A percentile compares a stretch with the other conserved stretches of the same genome.
These are phyloP conservation scores for Emydoidea blandingii DNA, from an alignment of 2,797 vertebrate genomes.

Conservation along the genomic window DNA sequence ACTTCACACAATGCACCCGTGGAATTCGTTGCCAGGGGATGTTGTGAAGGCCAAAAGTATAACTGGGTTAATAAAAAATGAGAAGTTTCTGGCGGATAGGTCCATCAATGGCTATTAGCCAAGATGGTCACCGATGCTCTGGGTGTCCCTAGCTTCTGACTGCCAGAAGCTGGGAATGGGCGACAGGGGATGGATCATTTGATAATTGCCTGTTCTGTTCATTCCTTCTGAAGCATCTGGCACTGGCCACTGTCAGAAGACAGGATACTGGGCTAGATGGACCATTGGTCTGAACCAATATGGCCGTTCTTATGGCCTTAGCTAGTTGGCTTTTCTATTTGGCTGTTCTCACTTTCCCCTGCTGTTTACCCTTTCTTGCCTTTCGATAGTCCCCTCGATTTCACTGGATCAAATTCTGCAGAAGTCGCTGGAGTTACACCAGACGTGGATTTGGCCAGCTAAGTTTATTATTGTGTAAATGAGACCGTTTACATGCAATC, in stretches of 20 bases:
- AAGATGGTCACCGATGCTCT: no score
- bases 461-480: conserved; percentile 8
- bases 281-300: neutral
- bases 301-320: neutral
- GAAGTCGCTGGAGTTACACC: conserved; percentile 8
- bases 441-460: neutral
- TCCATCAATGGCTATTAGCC: no score
- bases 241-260: neutral
- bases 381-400: conserved; percentile 8
- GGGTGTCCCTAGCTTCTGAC: neutral
- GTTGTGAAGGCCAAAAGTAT: neutral
- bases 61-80: neutral
- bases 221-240: neutral
- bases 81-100: neutral
- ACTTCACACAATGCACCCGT: neutral
- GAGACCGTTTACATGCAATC: neutral
- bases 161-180: neutral
- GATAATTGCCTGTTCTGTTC: neutral
- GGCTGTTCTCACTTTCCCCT: conserved; percentile 27
- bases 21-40: neutral
- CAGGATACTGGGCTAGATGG: neutral
- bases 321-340: conserved; percentile 16
- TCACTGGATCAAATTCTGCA: neutral
- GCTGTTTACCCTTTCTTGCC: conserved; percentile 45
- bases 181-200: neutral